Percentiles rank a stretch among this genome's conserved stretches.
Conservation (phyloP, 2,797 vertebrate species). For the Megaceryle alcyon region DNA sequence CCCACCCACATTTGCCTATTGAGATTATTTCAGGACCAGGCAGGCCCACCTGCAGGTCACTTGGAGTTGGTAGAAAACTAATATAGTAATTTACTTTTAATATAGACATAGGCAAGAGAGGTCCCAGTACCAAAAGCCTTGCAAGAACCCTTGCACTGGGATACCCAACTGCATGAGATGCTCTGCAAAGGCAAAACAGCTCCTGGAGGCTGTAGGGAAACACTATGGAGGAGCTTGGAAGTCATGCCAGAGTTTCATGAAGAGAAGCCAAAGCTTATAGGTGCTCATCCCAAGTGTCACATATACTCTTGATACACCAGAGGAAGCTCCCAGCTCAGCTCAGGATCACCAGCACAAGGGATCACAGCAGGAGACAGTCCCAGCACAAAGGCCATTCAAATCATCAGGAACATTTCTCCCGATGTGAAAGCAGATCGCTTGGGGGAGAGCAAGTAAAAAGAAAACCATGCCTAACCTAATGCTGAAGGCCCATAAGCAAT, state of each 20-base stretch:
- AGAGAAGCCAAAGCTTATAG: not conserved
- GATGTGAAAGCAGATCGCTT: not conserved
- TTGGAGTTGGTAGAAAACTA: not conserved
- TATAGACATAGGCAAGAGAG: not conserved
- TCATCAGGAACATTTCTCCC: not conserved
- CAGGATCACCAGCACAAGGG: not conserved
- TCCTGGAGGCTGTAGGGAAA: not conserved
- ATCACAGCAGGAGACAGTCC: not conserved
- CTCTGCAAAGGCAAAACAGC: not conserved
- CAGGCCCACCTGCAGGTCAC: not conserved
- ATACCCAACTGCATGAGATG: not conserved
- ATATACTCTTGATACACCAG: accelerated
- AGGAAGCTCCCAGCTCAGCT: not conserved
- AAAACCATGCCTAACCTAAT: not conserved
- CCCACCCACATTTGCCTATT: not conserved
- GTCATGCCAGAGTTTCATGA: not conserved
- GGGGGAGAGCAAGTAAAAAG: not conserved
- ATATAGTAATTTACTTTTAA: not conserved
- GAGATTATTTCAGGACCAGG: not conserved
- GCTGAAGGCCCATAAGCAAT: not conserved
- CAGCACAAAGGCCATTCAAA: not conserved
- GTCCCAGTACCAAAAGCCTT: not conserved
- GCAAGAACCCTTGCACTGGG: not conserved
- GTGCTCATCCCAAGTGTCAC: not conserved
- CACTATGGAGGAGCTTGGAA: not conserved